Evolutionary conservation across 2,113 vertebrate species (phyloP).

Genomic region (Nothoprocta pentlandii): DNA sequence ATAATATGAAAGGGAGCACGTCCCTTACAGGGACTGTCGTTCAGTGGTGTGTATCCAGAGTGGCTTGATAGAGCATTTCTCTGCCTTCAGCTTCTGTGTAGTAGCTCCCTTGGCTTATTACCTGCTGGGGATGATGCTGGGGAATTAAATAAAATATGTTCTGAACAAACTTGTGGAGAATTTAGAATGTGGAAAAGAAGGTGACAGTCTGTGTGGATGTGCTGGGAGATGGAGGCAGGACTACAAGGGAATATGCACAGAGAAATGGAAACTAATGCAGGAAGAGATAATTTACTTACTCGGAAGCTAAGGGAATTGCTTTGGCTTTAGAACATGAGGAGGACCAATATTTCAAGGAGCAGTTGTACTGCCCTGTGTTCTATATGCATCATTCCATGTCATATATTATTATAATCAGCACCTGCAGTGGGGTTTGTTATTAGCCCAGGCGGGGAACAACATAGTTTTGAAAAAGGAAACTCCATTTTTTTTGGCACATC

Average conservation of each 20-base stretch:
- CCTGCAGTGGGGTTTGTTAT: neutral
- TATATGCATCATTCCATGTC: neutral
- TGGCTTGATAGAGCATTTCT: neutral
- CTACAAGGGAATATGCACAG: neutral
- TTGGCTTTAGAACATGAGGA: neutral
- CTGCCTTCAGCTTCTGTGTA: neutral
- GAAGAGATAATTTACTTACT: neutral
- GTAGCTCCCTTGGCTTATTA: neutral
- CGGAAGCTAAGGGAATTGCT: neutral
- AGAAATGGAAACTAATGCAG: neutral
- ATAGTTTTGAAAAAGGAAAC: neutral
- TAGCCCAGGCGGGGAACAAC: neutral
- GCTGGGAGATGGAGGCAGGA: neutral
- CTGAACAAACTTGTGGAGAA: neutral
- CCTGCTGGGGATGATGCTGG: neutral
- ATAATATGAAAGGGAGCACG: neutral
- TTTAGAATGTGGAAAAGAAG: neutral
- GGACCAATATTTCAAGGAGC: neutral
- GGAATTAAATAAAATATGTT: neutral
- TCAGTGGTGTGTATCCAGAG: neutral
- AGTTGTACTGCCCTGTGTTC: neutral
- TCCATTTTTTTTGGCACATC: neutral
- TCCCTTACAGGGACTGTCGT: neutral
- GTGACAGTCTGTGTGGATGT: neutral
- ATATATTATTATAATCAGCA: slow-evolving; percentile 8